A percentile compares a stretch with the other conserved stretches of the same genome.
Evolutionary conservation across 2,113 vertebrate species (phyloP).

Genomic region (Rhombomys opimus): DNA sequence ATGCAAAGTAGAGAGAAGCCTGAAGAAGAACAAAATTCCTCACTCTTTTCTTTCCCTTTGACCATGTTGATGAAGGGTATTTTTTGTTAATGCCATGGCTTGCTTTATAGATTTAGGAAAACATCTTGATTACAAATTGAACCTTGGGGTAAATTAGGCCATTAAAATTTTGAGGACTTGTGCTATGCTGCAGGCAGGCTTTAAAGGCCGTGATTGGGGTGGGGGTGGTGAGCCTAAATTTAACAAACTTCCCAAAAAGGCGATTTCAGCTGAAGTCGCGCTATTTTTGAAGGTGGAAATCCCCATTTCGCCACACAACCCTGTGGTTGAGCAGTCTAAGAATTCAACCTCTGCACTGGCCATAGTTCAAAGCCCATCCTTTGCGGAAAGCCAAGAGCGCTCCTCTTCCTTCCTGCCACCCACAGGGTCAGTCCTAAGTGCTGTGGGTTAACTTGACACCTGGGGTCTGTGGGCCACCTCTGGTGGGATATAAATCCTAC

Average conservation of each 20-base stretch:
- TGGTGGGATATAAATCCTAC: not conserved
- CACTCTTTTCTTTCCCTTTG: not conserved
- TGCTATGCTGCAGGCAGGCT: not conserved
- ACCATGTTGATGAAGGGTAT: not conserved
- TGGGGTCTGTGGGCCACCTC: not conserved
- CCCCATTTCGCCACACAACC: slow-evolving; percentile 71
- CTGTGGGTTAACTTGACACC: slow-evolving; percentile 46
- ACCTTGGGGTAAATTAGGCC: not conserved
- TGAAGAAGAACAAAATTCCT: not conserved
- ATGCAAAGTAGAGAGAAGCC: slow-evolving; percentile 40
- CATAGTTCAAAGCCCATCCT: slow-evolving; percentile 4
- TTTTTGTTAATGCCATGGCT: not conserved
- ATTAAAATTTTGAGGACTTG: not conserved
- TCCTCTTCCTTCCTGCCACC: slow-evolving; percentile 80
- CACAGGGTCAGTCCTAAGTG: slow-evolving; percentile 42
- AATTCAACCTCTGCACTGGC: slow-evolving; percentile 50
- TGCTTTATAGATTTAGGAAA: slow-evolving; percentile 5
- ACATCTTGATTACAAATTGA: not conserved
- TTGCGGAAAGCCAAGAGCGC: slow-evolving; percentile 48
- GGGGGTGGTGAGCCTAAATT: slow-evolving; percentile 59
- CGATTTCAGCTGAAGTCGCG: slow-evolving; percentile 68
- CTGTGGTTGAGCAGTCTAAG: slow-evolving; percentile 78
- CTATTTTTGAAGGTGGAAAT: slow-evolving; percentile 84
- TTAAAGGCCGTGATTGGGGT: not conserved
- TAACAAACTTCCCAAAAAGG: slow-evolving; percentile 83